These are phyloP conservation scores for Hemiscyllium ocellatum DNA, from an alignment of 2,113 vertebrate genomes.

Conservation along the genomic window DNA sequence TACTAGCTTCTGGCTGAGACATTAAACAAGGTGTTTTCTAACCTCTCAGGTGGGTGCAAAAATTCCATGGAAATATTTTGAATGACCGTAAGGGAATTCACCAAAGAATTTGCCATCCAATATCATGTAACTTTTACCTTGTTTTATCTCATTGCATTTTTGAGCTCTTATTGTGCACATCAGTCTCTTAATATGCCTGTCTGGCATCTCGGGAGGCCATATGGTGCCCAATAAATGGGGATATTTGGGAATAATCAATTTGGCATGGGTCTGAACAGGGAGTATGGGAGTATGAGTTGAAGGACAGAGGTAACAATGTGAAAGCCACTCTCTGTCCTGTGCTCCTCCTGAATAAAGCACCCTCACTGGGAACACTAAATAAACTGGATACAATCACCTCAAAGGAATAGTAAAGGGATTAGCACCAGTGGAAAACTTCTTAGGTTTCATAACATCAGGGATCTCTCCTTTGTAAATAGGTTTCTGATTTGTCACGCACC, in stretches of 20 bases:
- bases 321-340: background rate
- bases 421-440: background rate
- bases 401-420: background rate
- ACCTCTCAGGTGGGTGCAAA: background rate
- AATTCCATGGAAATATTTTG: background rate
- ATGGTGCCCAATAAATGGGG: background rate
- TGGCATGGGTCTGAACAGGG: background rate
- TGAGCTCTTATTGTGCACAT: background rate
- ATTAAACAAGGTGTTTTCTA: background rate
- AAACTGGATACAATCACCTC: too few species aligned
- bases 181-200: background rate
- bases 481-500: background rate
- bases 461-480: background rate
- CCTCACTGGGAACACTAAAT: background rate
- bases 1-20: background rate
- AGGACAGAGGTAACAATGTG: background rate
- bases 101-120: background rate
- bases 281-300: background rate
- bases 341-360: background rate
- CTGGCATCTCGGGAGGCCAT: background rate
- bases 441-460: background rate
- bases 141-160: background rate
- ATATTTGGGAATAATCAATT: background rate
- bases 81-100: background rate
- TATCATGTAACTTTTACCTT: background rate